phyloP scores from a whole-genome alignment of 2,888 invertebrate genomes.

The Conchocele bisecta region DNA sequence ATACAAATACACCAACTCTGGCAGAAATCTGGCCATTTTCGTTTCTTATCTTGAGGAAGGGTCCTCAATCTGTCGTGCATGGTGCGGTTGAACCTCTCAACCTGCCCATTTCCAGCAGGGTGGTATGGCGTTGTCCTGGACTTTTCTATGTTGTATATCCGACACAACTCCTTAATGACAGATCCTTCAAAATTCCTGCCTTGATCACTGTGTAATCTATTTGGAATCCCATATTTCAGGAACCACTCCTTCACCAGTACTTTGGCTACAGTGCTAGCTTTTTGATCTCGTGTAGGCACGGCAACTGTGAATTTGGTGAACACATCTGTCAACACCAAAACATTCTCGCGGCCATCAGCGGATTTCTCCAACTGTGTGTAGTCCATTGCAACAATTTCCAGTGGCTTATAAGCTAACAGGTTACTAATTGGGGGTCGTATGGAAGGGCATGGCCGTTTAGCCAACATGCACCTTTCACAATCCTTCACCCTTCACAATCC shows the following conservation, averaged over 20 bases:
- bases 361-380: conserved; percentile 49
- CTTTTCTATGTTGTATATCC: conserved; percentile 46
- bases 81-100: conserved; percentile 60
- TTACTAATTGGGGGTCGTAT: too few species aligned
- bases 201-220: conserved; percentile 57
- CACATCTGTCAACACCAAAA: conserved; percentile 61
- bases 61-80: conserved; percentile 50
- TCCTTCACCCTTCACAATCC: conserved; percentile 53
- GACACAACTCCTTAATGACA: conserved; percentile 46
- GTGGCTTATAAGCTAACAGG: too few species aligned
- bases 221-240: conserved; percentile 52
- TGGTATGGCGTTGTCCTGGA: conserved; percentile 57
- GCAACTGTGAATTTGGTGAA: conserved; percentile 61
- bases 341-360: conserved; percentile 53
- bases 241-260: conserved; percentile 55
- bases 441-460: too few species aligned
- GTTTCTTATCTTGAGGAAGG: conserved; percentile 37
- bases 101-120: conserved; percentile 55
- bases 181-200: conserved; percentile 51
- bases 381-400: too few species aligned
- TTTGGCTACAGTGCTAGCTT: conserved; percentile 52
- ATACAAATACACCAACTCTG: conserved; percentile 35
- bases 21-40: conserved; percentile 49
- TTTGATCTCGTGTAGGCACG: conserved; percentile 54
- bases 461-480: conserved; percentile 6